A percentile compares a stretch with the other conserved stretches of the same genome.
phyloP scores from a whole-genome alignment of 2,888 invertebrate genomes.

The Villa cingulata region DNA sequence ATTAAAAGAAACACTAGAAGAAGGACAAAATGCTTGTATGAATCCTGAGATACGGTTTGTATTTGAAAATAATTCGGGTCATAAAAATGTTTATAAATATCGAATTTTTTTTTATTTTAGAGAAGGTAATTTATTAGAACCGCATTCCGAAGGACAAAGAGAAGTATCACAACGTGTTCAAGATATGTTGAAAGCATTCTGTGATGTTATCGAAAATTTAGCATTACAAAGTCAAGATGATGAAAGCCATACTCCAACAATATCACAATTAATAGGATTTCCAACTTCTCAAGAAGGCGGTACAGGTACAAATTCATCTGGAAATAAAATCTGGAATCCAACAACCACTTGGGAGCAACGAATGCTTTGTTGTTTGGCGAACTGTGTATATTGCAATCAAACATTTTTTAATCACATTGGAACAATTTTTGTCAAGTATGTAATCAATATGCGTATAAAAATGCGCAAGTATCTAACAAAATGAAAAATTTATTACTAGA shows the following conservation, averaged over 20 bases:
- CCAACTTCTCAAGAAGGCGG: constrained; percentile 35
- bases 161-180: constrained; percentile 39
- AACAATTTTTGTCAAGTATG: constrained; percentile 41
- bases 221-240: constrained; percentile 57
- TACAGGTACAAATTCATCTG: constrained; percentile 11
- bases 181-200: constrained; percentile 47
- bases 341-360: constrained; percentile 44
- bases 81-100: neutral
- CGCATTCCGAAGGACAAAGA: constrained; percentile 33
- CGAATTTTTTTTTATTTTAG: constrained; percentile 21
- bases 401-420: constrained; percentile 59
- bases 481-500: constrained; percentile 30
- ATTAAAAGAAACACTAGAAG: constrained; percentile 57
- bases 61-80: neutral
- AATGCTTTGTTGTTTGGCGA: constrained; percentile 73
- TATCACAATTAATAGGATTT: constrained; percentile 51
- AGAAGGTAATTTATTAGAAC: constrained; percentile 36
- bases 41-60: constrained; percentile 49
- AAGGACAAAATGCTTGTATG: constrained; percentile 54
- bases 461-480: no score
- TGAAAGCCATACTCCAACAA: constrained; percentile 38
- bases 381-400: constrained; percentile 71
- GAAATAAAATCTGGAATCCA: constrained; percentile 18
- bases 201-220: constrained; percentile 55
- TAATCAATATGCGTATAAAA: no score